Conservation (phyloP, 1,140 invertebrate species). For the Wiebesia pumilae region DNA sequence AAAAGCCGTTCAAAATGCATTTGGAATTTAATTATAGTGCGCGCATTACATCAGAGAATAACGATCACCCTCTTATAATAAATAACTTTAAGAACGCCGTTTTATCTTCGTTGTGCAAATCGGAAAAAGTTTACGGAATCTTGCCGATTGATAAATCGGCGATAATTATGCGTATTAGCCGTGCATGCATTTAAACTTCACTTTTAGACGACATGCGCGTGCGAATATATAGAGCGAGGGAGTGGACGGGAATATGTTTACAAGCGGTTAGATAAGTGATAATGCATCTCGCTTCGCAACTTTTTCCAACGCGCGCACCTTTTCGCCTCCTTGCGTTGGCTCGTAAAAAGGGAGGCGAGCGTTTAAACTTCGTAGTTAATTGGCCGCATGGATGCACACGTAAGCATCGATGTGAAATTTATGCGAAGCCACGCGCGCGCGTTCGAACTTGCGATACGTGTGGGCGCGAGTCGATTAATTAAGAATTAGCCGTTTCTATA, state of each 20-base stretch:
- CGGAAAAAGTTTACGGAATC: not conserved
- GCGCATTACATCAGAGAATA: not conserved
- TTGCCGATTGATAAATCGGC: conserved; percentile 35
- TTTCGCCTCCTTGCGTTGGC: not conserved
- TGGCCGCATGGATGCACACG: conserved; percentile 10
- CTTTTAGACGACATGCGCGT: not conserved
- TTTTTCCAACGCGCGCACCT: not conserved
- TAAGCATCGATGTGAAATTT: conserved; percentile 25
- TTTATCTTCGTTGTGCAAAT: not conserved
- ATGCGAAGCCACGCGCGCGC: not conserved
- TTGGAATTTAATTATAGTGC: conserved; percentile 28
- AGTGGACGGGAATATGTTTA: conserved; percentile 17
- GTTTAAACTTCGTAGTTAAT: conserved; percentile 36
- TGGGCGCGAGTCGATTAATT: conserved; percentile 47
- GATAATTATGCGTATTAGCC: conserved; percentile 34
- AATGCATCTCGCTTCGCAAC: conserved; percentile 18
- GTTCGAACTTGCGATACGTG: not conserved
- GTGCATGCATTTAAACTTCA: not conserved
- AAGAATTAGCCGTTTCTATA: conserved; percentile 37
- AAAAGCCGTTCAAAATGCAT: not conserved
- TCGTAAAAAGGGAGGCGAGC: not conserved
- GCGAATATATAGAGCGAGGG: not conserved
- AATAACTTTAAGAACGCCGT: not conserved
- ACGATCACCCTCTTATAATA: conserved; percentile 32
- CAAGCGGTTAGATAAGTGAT: conserved; percentile 41